These are phyloP conservation scores for Muschampia plurimacula DNA, from an alignment of 2,888 invertebrate species.

Conservation along the genomic window DNA sequence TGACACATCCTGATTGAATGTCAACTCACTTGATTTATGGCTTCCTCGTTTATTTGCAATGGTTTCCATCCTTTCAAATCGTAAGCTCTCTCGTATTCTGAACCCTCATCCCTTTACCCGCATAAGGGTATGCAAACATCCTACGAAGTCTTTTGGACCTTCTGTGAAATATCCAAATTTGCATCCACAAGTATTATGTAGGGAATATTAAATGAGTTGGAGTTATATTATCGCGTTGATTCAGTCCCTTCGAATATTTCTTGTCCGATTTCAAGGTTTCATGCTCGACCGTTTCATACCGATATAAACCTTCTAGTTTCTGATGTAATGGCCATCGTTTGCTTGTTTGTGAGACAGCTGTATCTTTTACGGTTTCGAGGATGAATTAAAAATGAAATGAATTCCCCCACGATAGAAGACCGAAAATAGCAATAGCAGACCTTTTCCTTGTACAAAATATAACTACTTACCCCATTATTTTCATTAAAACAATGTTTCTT, in stretches of 20 bases:
- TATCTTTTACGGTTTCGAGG: neutral
- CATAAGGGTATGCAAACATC: slow-evolving; percentile 28
- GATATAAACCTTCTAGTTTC: neutral
- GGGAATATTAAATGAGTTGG: slow-evolving; percentile 10
- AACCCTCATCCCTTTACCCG: slow-evolving; percentile 29
- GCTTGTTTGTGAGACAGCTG: neutral
- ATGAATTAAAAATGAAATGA: too few species aligned
- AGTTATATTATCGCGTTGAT: neutral
- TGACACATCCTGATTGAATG: slow-evolving; percentile 25
- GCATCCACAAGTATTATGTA: slow-evolving; percentile 14
- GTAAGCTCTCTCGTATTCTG: slow-evolving; percentile 21
- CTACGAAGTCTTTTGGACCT: slow-evolving; percentile 19
- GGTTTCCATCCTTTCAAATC: slow-evolving; percentile 22
- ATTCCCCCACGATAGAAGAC: too few species aligned
- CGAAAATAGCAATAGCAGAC: too few species aligned
- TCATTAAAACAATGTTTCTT: too few species aligned
- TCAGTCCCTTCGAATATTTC: neutral
- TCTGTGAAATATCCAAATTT: slow-evolving; percentile 22
- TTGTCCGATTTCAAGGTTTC: neutral
- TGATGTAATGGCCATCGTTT: neutral
- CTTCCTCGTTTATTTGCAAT: slow-evolving; percentile 25
- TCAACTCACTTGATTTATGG: slow-evolving; percentile 26
- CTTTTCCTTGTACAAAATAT: too few species aligned
- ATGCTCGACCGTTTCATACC: neutral
- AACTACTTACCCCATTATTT: too few species aligned